These are phyloP conservation scores for Aphelenchoides avenae DNA, from an alignment of 1,140 invertebrate species.

Conservation along the genomic window DNA sequence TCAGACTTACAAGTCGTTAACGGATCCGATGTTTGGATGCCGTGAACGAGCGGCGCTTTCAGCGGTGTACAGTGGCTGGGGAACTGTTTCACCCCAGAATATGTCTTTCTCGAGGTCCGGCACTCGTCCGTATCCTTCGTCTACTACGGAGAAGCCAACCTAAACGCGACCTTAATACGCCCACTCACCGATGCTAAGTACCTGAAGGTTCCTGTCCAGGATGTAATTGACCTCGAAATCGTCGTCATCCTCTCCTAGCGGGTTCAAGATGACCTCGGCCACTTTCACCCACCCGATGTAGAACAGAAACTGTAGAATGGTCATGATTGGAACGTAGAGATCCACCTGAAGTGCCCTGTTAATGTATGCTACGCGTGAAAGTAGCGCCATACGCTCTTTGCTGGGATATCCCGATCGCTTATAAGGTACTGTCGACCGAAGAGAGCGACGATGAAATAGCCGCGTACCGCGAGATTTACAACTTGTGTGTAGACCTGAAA, in stretches of 20 bases:
- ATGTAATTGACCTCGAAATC: conserved; percentile 56
- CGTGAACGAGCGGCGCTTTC: conserved; percentile 35
- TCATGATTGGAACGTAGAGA: conserved; percentile 51
- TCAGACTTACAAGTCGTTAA: conserved; percentile 34
- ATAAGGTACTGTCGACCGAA: conserved; percentile 51
- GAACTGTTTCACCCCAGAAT: conserved; percentile 43
- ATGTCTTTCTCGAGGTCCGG: conserved; percentile 37
- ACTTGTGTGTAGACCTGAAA: conserved; percentile 49
- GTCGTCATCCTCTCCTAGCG: conserved; percentile 40
- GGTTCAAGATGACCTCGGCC: conserved; percentile 43
- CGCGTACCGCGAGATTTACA: conserved; percentile 45
- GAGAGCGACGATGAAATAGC: conserved; percentile 51
- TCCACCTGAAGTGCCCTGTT: conserved; percentile 40
- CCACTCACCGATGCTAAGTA: background rate
- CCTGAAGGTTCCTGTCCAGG: conserved; percentile 42
- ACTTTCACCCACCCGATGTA: conserved; percentile 50
- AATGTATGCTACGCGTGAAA: background rate
- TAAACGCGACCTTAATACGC: conserved; percentile 7
- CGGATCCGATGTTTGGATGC: conserved; percentile 48
- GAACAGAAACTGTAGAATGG: conserved; percentile 48
- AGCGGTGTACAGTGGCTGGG: conserved; percentile 42
- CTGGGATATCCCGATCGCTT: conserved; percentile 7
- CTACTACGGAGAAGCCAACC: conserved; percentile 39
- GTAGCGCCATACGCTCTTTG: background rate
- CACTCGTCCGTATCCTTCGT: conserved; percentile 40